Evolutionary conservation across 2,113 vertebrate genomes (phyloP).

Genomic region (Bos javanicus): DNA sequence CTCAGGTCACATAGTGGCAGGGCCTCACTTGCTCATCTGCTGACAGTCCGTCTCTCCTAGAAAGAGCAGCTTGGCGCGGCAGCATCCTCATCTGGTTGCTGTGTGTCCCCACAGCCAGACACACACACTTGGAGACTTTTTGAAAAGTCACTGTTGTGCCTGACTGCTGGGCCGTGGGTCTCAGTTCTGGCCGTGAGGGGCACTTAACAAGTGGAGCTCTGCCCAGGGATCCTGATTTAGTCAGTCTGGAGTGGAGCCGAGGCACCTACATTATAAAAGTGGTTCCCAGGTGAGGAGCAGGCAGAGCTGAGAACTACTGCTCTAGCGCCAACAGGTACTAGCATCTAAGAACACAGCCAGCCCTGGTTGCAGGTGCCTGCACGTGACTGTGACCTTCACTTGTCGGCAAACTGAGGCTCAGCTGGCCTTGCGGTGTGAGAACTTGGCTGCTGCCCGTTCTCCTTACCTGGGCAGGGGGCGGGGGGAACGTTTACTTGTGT

Average conservation of each 20-base stretch:
- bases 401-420: neutral
- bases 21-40: neutral
- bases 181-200: neutral
- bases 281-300: neutral
- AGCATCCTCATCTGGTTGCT: neutral
- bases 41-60: neutral
- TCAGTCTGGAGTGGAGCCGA: neutral
- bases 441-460: neutral
- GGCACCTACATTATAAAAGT: neutral
- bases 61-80: neutral
- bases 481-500: neutral
- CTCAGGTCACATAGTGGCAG: neutral
- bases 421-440: neutral
- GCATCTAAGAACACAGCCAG: neutral
- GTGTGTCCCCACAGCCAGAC: neutral
- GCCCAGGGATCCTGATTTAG: neutral
- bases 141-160: neutral
- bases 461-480: fast-evolving
- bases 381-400: neutral
- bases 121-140: neutral
- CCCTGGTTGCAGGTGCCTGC: neutral
- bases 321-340: fast-evolving
- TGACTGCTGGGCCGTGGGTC: neutral
- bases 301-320: neutral
- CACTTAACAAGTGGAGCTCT: neutral